phyloP scores from a whole-genome alignment of 2,797 vertebrate genomes.

The Odontamblyopus lacepedii region DNA sequence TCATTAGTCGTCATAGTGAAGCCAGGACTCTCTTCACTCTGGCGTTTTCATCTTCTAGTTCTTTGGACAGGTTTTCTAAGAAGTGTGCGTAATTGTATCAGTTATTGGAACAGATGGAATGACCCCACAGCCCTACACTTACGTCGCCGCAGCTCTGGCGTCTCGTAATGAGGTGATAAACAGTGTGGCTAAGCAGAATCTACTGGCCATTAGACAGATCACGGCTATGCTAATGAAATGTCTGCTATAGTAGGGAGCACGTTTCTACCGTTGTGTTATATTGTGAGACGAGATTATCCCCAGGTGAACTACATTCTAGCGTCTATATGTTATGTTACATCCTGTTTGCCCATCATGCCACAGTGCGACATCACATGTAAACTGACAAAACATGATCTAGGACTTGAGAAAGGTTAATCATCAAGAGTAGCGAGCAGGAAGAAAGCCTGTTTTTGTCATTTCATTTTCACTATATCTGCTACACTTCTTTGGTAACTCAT shows the following conservation, averaged over 20 bases:
- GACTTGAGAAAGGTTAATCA: too few relatives aligned
- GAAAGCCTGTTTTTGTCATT: too few relatives aligned
- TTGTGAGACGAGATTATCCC: conserved; percentile 48
- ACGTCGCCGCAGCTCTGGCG: conserved; percentile 52
- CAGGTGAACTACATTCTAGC: conserved; percentile 40
- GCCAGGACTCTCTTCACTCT: conserved; percentile 61
- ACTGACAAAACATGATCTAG: conserved; percentile 39
- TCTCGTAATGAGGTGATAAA: conserved; percentile 77
- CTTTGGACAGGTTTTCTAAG: conserved; percentile 70
- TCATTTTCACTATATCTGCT: too few relatives aligned
- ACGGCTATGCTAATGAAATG: conserved; percentile 68
- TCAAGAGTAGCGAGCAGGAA: too few relatives aligned
- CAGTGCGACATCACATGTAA: conserved; percentile 39
- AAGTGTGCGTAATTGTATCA: conserved; percentile 69
- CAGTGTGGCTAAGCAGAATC: conserved; percentile 69
- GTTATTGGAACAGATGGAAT: conserved; percentile 74
- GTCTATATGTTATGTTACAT: conserved; percentile 37
- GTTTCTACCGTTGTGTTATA: conserved; percentile 61
- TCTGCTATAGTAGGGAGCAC: conserved; percentile 53
- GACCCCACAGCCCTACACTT: conserved; percentile 67
- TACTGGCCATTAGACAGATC: conserved; percentile 70
- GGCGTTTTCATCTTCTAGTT: conserved; percentile 67
- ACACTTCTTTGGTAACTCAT: too few relatives aligned
- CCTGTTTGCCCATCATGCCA: conserved; percentile 46
- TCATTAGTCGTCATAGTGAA: conserved; percentile 74